Base-by-base conservation (phyloP, 2,888 invertebrate species). In the Acleris cristana region DNA sequence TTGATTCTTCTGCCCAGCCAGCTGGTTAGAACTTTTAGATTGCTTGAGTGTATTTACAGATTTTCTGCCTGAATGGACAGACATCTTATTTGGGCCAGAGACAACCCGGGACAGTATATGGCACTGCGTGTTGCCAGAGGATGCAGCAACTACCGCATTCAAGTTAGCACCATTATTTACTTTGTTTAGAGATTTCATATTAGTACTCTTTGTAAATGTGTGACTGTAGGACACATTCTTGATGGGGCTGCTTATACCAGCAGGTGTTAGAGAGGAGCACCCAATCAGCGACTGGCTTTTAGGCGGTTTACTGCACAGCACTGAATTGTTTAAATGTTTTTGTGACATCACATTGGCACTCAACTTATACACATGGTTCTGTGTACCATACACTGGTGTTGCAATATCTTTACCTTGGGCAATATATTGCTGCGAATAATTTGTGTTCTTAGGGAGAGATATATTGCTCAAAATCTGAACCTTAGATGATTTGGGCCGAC, bases 401-500 rank as follows among this genome's bases (percentile, higher is more conserved):
- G 84, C 76, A 54, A 89, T 77, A 66, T 92, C 91, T 77, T 91
- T 92, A 53, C 83, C 79, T 73, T 85, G 84, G 56, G 86, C 79
- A 63, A 89, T 81, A 70, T 88, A 92, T 72, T 88, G 88, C 72
- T 88, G 90, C 34, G 86, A 83, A 73, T 88, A 91, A 74, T 80
- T 86, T 57, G 91, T 79, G 72, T 80, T 89, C 78, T 92, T 92
- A 3, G 92, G 90, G 73, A 93, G 77, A 69, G 92, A 87, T 81
- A 93, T 90, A 71, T 92, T 93, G 72, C 93, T 93, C 71, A 93
- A 81, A 76, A 93, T 93, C 74, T 93, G 93, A 54, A 93, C 93
- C 83, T 93, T 93, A 6, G 93, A 88, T 63, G 87, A 71, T 71
- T 92, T 92, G 2, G 89, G 87, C 72, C 88, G 76, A 51, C 82